Percentiles rank a stretch among this genome's conserved stretches.
Conservation (phyloP, 2,888 invertebrate species). For the Minunthozetes semirufus region DNA sequence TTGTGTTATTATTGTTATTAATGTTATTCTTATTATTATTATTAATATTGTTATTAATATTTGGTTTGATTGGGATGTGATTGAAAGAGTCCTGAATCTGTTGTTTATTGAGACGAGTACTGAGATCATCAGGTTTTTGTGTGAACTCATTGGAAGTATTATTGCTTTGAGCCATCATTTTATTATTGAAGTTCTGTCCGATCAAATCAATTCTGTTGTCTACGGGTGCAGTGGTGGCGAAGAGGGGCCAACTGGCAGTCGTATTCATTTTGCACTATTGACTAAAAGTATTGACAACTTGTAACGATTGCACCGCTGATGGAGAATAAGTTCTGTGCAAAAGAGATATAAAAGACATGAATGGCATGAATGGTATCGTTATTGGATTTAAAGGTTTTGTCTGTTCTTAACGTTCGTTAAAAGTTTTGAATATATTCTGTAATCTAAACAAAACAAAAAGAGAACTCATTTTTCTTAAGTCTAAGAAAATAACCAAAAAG, state of each 20-base stretch:
- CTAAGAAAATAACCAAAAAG: slow-evolving; percentile 27
- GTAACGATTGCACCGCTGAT: background rate
- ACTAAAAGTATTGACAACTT: background rate
- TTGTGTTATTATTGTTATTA: slow-evolving; percentile 4
- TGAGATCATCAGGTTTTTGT: slow-evolving; percentile 4
- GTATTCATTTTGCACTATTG: background rate
- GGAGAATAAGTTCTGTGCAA: background rate
- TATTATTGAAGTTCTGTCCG: background rate
- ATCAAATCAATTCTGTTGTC: slow-evolving; percentile 1
- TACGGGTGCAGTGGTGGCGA: slow-evolving; percentile 1
- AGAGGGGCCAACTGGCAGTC: slow-evolving; percentile 15
- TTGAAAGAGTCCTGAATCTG: background rate
- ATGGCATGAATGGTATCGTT: background rate
- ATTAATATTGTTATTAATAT: background rate
- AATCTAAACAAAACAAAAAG: slow-evolving; percentile 27
- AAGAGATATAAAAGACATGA: background rate
- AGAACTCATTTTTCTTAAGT: slow-evolving; percentile 27
- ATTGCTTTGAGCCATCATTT: background rate
- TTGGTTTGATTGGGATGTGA: background rate
- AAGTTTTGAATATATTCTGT: background rate
- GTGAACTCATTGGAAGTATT: background rate
- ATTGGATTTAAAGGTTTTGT: background rate
- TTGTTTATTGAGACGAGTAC: background rate
- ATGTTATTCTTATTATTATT: background rate
- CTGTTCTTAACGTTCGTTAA: background rate